Evolutionary conservation across 2,113 vertebrate genomes (phyloP), one percentile per base, ranked within the genome.

Genomic region (Amphiprion percula): DNA sequence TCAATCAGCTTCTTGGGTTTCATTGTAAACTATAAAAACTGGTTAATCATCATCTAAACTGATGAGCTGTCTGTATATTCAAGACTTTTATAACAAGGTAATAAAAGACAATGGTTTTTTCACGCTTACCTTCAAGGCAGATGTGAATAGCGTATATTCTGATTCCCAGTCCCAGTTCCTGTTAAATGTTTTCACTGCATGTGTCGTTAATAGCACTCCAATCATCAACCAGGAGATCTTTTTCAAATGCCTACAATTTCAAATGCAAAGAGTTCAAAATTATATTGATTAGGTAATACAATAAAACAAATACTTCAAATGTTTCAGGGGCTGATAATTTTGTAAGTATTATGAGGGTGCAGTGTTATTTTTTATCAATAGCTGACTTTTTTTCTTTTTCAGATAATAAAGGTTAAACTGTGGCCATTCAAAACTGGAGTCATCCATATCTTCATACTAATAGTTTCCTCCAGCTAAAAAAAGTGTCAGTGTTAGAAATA

Each of bases 151-250:
- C 0, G 97, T 98, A 84, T 99, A 99, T 84, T 99, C 98, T 0
- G 97, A 99, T 72, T 99, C 96, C 98, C 98, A 99, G 74, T 99
- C 98, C 97, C 97, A 98, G 82, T 98, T 99, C 83, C 98, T 96
- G 88, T 97, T 95, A 65, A 99, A 95, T 0, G 98, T 99, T 94
- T 99, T 99, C 82, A 97, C 94, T 17, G 97, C 95, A 76, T 99
- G 97, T 39, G 96, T 97, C 24, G 95, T 90, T 0, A 99, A 90
- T 63, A 99, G 94, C 23, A 94, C 58, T 71, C 95, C 95, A 37
- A 99, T 94, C 88, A 97, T 95, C 91, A 97, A 21, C 96, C 97
- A 99, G 47, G 96, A 97, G 1, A 98, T 82, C 78, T 96, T 98
- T 92, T 94, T 97, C 74, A 98, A 82, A 33, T 93, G 85, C 17